These are phyloP conservation scores for Cephus nigrinus DNA, from an alignment of 2,888 invertebrate genomes.

Conservation along the genomic window DNA sequence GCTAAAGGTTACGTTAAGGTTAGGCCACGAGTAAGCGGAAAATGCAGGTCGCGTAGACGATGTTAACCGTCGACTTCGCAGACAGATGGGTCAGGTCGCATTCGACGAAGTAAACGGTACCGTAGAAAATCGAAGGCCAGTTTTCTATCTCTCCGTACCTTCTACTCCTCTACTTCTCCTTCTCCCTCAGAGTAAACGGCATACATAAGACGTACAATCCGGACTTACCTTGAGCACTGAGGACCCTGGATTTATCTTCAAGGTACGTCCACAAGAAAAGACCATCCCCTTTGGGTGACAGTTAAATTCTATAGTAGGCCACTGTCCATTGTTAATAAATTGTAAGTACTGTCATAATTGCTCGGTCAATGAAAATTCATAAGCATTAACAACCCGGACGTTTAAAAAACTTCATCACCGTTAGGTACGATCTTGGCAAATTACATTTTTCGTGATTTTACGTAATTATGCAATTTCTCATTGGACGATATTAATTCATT, in stretches of 20 bases:
- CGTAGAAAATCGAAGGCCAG: constrained; percentile 23
- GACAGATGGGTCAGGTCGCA: constrained; percentile 30
- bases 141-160: neutral
- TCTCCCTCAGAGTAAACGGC: neutral
- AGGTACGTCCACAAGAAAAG: neutral
- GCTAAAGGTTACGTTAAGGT: neutral
- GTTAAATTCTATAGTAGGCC: neutral
- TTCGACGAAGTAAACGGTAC: constrained; percentile 28
- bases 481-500: too few relatives aligned
- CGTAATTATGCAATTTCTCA: neutral
- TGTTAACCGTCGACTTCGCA: constrained; percentile 11
- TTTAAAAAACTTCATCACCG: too few relatives aligned
- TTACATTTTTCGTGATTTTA: neutral
- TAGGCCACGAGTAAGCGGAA: constrained; percentile 23
- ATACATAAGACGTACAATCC: constrained; percentile 13
- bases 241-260: neutral
- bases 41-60: constrained; percentile 21
- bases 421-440: neutral
- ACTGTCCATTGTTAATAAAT: neutral
- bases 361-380: neutral
- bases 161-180: constrained; percentile 5
- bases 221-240: constrained; percentile 12
- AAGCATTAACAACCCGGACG: too few relatives aligned
- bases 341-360: neutral
- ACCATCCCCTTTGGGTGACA: neutral